Evolutionary conservation across 2,797 vertebrate species (phyloP), one percentile per base, ranked within the genome.

Genomic region (Hephaestus fuliginosus): DNA sequence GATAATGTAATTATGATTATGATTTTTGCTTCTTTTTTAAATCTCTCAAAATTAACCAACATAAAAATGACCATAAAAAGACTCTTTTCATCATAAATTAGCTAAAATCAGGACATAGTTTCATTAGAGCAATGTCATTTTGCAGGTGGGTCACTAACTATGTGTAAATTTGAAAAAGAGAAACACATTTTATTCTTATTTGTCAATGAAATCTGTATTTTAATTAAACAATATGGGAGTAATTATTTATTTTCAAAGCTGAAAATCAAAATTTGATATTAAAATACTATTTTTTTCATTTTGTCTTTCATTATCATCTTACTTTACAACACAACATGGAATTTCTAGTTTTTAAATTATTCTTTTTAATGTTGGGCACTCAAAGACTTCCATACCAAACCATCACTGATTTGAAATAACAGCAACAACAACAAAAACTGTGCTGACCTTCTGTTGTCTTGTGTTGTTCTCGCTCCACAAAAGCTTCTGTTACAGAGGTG

Each of bases 391-490:
- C 52, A 51, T 28, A 57, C 14, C 4, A 41, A 13, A 53, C 25
- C 25, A 17, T 48, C 56, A 28, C 6, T 30, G 14, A 22, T 58
- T 12, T 52, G 0, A 56, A 5, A 0, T 1, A 0, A 41, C 5
- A n/a, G 46, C 12, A 51, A 64, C 1, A n/a, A 14, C 30, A 60
- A 36, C 22, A 39, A 43, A 66, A 25, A 15, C 15, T 3, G 48
- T 0, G 4, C 84, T 75, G 43, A 92, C 91, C 88, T 80, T 73
- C 80, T 39, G 36, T 51, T 36, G 22, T 70, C 66, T 70, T 64
- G 49, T 76, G 62, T 33, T 80, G 62, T 1, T 68, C 70, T 33
- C 13, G 48, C 65, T 89, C 81, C 55, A 79, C 88, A 3, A 39
- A 12, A 61, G 30, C 30, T 41, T 86, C 89, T 0, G 75, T 62